phyloP scores from a whole-genome alignment of 53 echinoderm and acorn worm genomes.

The Zoroaster sp. region DNA sequence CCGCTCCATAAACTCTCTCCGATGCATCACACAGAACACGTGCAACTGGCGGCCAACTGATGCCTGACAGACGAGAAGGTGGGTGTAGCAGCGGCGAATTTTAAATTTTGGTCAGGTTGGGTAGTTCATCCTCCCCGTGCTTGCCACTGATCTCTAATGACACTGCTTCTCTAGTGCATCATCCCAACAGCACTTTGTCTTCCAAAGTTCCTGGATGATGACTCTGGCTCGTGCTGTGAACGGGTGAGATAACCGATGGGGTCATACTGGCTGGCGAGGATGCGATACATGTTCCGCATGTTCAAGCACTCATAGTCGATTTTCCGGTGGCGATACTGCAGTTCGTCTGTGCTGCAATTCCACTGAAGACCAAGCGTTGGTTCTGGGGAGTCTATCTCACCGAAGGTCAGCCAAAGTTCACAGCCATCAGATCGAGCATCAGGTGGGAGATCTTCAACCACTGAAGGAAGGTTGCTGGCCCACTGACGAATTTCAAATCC shows the following conservation, averaged over 20 bases:
- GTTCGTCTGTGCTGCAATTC: constrained; percentile 14
- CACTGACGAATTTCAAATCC: constrained; percentile 51
- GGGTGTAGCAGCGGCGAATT: constrained; percentile 27
- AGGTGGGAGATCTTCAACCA: constrained; percentile 15
- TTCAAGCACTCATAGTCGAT: constrained; percentile 1
- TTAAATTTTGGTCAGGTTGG: constrained; percentile 11
- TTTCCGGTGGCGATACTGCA: constrained; percentile 17
- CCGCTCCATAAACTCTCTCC: background rate
- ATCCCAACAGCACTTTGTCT: background rate
- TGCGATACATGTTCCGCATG: constrained; percentile 26
- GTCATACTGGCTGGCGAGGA: constrained; percentile 27
- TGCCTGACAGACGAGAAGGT: background rate
- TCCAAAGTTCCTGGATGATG: constrained; percentile 29
- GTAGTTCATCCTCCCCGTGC: constrained; percentile 21
- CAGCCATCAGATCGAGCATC: constrained; percentile 36
- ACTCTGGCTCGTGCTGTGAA: constrained; percentile 17
- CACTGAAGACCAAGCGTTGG: constrained; percentile 40
- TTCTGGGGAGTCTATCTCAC: constrained; percentile 12
- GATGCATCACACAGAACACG: background rate
- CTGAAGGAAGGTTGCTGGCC: constrained; percentile 1
- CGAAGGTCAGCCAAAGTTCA: background rate
- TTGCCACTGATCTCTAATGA: constrained; percentile 4
- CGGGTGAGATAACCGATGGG: constrained; percentile 13
- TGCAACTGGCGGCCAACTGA: background rate
- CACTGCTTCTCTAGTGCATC: background rate